Evolutionary conservation across 2,113 vertebrate genomes (phyloP), one percentile per base, ranked within the genome.

Genomic region (Cariama cristata): DNA sequence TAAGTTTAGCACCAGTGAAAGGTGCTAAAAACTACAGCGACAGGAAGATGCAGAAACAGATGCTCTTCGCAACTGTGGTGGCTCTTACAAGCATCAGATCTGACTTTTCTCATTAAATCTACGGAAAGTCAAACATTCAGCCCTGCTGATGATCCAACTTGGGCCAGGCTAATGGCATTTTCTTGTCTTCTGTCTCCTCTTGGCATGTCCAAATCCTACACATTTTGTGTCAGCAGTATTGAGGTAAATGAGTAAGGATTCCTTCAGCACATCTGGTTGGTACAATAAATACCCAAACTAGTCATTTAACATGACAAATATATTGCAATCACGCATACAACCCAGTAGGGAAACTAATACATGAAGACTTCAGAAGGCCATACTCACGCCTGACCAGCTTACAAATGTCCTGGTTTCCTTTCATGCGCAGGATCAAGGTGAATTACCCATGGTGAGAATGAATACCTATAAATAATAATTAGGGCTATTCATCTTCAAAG

Each of bases 391-490:
- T 74, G 82, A 66, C 38, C 94, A 91, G 79, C 68, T 95, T 69
- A 71, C 92, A 93, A 74, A 80, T 33, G 59, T 77, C 74, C 82
- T 56, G 88, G 59, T 76, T 93, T 83, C 88, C 79, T 96, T 96
- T 94, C 90, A 96, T 63, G 86, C 74, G 68, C 38, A 69, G 47
- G 75, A 95, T 95, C 88, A 96, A 97, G 94, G 90, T 71, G 73
- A 90, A 69, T 33, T 53, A 73, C 90, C 72, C 2, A 1, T 22
- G 83, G 68, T 16, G 83, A 86, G 86, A 79, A 88, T 18, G 60
- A 93, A 80, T 28, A 68, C 35, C 82, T 68, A 79, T 79, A 96
- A 88, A 92, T 89, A 95, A 84, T 92, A 96, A 97, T 97, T 95
- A 97, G 64, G 72, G 74, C 72, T 33, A 77, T 18, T 75, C 90